Conservation (phyloP, 2,797 vertebrate species). For the Argentina silus region DNA sequence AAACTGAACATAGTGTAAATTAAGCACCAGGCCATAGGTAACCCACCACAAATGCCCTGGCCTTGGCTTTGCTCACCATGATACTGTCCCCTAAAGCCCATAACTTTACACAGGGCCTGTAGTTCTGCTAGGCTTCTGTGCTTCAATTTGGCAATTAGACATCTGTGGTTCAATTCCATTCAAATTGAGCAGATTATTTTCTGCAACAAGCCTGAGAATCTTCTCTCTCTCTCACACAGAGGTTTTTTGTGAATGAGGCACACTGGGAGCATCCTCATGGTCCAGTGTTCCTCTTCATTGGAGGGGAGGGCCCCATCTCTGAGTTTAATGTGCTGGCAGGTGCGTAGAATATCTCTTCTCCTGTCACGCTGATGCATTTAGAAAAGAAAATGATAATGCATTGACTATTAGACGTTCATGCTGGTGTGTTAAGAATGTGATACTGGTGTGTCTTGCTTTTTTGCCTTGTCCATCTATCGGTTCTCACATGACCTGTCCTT, state of each 20-base stretch:
- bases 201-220: background rate
- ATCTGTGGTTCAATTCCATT: too few species aligned
- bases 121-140: background rate
- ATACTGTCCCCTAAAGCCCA: too few species aligned
- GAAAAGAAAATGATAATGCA: conserved; percentile 27
- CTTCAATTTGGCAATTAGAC: too few species aligned
- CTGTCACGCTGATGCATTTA: background rate
- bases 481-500: too few species aligned
- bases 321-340: conserved; percentile 76
- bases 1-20: background rate
- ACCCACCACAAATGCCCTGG: too few species aligned
- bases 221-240: conserved; percentile 59
- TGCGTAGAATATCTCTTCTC: conserved; percentile 36
- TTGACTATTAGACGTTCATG: background rate
- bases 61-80: too few species aligned
- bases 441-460: conserved; percentile 14
- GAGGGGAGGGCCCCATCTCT: conserved; percentile 79
- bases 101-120: too few species aligned
- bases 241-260: conserved; percentile 81
- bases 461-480: background rate
- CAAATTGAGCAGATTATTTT: too few species aligned
- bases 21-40: background rate
- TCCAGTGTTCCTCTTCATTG: conserved; percentile 85
- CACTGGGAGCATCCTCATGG: conserved; percentile 73
- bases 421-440: background rate